Evolutionary conservation across 2,113 vertebrate genomes (phyloP).

Genomic region (Cinclus mexicanus): DNA sequence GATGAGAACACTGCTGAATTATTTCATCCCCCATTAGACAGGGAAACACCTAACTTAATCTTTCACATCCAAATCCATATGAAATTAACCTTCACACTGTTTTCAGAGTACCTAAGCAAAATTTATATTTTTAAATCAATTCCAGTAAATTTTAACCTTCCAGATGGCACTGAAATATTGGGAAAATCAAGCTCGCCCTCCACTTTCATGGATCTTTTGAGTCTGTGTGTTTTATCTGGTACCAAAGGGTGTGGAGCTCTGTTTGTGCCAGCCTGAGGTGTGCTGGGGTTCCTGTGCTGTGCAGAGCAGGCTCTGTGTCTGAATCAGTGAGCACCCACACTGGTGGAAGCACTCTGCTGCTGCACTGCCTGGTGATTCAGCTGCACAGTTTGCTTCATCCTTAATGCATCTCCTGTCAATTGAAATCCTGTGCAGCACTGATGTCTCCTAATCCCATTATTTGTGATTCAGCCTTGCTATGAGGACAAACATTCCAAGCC

Average conservation of each 20-base stretch:
- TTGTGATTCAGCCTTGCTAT: not conserved
- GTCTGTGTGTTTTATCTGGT: not conserved
- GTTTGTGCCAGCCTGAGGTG: not conserved
- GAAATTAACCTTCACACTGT: not conserved
- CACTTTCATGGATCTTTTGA: not conserved
- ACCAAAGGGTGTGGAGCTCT: accelerated
- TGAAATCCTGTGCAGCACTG: not conserved
- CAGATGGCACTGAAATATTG: not conserved
- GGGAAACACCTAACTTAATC: not conserved
- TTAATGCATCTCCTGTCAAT: not conserved
- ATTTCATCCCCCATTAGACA: not conserved
- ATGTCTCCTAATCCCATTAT: conserved; percentile 12
- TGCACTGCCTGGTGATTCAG: not conserved
- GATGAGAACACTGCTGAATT: not conserved
- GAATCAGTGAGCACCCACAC: accelerated
- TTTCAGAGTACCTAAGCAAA: not conserved
- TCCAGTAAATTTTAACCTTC: not conserved
- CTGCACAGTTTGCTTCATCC: not conserved
- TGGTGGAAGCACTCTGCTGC: not conserved
- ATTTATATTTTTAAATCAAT: not conserved
- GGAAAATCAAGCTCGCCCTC: not conserved
- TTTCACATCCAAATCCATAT: not conserved
- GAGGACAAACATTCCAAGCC: not conserved
- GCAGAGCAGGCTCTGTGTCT: not conserved
- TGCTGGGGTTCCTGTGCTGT: not conserved